Conservation (phyloP, 2,797 vertebrate genomes). For the Clarias pachynema region DNA sequence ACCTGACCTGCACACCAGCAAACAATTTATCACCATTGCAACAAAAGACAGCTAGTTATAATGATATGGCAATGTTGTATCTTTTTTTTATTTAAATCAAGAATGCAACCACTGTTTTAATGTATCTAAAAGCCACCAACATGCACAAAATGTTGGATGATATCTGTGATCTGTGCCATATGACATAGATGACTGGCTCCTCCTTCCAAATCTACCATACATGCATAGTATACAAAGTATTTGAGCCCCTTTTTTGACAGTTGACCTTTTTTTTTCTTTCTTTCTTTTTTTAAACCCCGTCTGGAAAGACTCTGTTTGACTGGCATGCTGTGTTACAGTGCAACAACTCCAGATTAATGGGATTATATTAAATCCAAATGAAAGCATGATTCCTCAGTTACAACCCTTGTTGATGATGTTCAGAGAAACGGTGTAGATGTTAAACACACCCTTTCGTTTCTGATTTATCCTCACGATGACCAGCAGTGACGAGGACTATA, state of each 20-base stretch:
- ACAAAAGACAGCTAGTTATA: background rate
- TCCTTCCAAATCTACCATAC: background rate
- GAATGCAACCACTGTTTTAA: background rate
- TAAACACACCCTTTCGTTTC: constrained; percentile 16
- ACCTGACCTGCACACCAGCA: background rate
- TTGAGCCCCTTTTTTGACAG: background rate
- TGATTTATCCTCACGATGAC: constrained; percentile 20
- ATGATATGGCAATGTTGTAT: background rate
- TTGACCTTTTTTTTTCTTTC: background rate
- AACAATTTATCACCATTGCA: background rate
- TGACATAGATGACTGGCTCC: too few species aligned
- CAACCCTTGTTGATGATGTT: background rate
- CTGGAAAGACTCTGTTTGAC: background rate
- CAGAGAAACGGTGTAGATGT: background rate
- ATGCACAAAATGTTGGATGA: background rate
- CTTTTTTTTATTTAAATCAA: background rate
- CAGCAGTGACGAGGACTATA: constrained; percentile 27
- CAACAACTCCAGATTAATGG: constrained; percentile 10
- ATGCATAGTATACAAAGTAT: background rate
- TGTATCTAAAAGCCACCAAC: background rate
- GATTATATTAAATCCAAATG: background rate
- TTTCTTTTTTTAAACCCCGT: background rate
- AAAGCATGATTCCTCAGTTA: constrained; percentile 9
- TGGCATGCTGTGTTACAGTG: constrained; percentile 13
- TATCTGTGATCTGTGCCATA: too few species aligned